Percentiles rank a stretch among this genome's conserved stretches.
These are phyloP conservation scores for Phaetusa simplex DNA, from an alignment of 2,113 vertebrate genomes.

Conservation along the genomic window DNA sequence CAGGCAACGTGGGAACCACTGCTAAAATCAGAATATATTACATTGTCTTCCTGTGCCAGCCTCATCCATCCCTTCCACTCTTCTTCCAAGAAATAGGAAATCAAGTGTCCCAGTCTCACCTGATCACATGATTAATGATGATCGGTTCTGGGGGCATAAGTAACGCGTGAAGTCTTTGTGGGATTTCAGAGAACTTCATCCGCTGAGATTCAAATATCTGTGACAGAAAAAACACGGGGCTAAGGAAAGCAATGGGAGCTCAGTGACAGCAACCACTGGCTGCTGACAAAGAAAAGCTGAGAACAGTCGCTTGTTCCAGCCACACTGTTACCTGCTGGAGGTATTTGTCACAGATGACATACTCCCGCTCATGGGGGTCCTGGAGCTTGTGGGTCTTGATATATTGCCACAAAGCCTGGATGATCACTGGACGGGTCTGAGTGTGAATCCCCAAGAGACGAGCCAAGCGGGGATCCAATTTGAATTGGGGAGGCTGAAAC, in stretches of 20 bases:
- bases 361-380: constrained; percentile 89
- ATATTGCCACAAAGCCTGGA: constrained; percentile 91
- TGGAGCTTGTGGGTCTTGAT: constrained; percentile 92
- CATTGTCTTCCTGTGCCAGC: background rate
- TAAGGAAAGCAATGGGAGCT: background rate
- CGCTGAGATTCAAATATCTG: constrained; percentile 88
- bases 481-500: constrained; percentile 83
- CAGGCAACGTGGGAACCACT: background rate
- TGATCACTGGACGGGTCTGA: constrained; percentile 89
- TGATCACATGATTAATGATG: constrained; percentile 99
- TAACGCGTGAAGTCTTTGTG: constrained; percentile 89
- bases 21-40: background rate
- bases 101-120: constrained; percentile 69
- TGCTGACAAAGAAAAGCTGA: accelerated
- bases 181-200: constrained; percentile 92
- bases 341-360: constrained; percentile 90
- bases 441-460: constrained; percentile 89
- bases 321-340: constrained; percentile 82
- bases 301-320: accelerated
- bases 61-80: background rate
- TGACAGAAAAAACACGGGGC: background rate
- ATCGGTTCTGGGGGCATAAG: constrained; percentile 99
- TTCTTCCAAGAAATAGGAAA: background rate
- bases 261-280: background rate
- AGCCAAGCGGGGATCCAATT: constrained; percentile 87